These are phyloP conservation scores for Naso thynnoides DNA, from an alignment of 2,797 vertebrate genomes.

Conservation along the genomic window DNA sequence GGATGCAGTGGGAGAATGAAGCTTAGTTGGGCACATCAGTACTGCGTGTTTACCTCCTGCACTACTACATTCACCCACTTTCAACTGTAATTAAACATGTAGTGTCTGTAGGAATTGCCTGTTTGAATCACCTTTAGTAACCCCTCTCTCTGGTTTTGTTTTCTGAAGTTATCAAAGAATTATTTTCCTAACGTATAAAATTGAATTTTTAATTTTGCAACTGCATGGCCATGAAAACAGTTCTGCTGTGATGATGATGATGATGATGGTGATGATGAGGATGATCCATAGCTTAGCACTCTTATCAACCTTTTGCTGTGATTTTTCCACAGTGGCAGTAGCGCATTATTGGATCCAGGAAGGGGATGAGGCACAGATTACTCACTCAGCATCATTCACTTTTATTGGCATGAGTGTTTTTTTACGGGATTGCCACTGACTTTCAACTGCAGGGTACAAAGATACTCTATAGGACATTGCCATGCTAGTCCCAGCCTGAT, in stretches of 20 bases:
- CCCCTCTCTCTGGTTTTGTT: not conserved
- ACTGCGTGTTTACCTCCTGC: conserved; percentile 45
- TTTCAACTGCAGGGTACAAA: conserved; percentile 58
- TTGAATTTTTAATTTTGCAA: not conserved
- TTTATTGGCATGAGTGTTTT: conserved; percentile 77
- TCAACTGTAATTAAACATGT: conserved; percentile 15
- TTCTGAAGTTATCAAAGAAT: conserved; percentile 26
- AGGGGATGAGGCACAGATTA: conserved; percentile 74
- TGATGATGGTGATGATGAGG: conserved; percentile 25
- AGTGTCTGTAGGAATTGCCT: conserved; percentile 6
- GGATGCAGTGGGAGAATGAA: conserved; percentile 61
- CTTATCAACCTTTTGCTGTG: conserved; percentile 20
- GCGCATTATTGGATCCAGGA: conserved; percentile 64
- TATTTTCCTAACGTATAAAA: conserved; percentile 11
- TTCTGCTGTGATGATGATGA: conserved; percentile 21
- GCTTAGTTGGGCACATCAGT: conserved; percentile 50
- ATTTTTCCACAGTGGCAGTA: conserved; percentile 47
- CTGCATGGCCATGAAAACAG: not conserved
- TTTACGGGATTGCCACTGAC: conserved; percentile 69
- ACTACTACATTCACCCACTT: conserved; percentile 31
- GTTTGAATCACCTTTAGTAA: not conserved
- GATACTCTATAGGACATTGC: conserved; percentile 45
- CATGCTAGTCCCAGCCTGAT: conserved; percentile 29
- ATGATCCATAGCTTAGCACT: conserved; percentile 40
- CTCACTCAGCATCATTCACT: conserved; percentile 77